Conservation (phyloP, 2,113 vertebrate genomes). For the Campylomormyrus tamandua region DNA sequence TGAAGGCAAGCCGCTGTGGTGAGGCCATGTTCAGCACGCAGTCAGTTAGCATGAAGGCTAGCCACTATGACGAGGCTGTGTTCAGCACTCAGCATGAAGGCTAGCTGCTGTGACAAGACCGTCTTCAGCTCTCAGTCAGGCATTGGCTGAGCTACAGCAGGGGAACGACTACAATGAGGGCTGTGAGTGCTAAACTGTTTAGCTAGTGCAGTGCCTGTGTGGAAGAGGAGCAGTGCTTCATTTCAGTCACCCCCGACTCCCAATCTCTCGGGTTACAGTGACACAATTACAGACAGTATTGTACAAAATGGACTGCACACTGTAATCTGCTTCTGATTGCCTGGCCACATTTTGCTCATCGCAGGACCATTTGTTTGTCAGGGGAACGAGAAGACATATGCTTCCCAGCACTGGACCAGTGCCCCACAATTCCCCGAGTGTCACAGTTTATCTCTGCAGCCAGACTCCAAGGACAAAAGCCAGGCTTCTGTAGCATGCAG, state of each 20-base stretch:
- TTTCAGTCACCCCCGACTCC: not conserved
- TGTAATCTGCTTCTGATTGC: not conserved
- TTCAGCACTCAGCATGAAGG: not conserved
- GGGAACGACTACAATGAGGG: not conserved
- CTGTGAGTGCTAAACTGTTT: not conserved
- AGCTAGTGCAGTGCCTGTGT: not conserved
- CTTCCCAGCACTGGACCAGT: conserved; percentile 15
- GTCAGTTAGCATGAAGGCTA: not conserved
- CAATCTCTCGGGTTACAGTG: not conserved
- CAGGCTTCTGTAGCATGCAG: not conserved
- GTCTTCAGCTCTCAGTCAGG: not conserved
- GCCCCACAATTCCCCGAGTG: conserved; percentile 5
- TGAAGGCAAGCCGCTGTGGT: not conserved
- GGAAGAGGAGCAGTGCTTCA: not conserved
- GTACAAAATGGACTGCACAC: not conserved
- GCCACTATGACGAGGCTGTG: not conserved
- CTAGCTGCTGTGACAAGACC: not conserved
- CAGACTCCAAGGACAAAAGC: conserved; percentile 24
- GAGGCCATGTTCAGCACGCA: not conserved
- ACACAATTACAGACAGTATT: not conserved
- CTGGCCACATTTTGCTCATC: not conserved
- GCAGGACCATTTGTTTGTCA: conserved; percentile 3
- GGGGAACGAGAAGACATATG: conserved; percentile 18
- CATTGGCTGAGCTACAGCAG: not conserved
- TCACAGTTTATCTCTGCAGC: conserved; percentile 24